These are phyloP conservation scores for Hormiphora californensis DNA, from an alignment of 37 sponge, comb jelly and placozoan species.

Conservation along the genomic window DNA sequence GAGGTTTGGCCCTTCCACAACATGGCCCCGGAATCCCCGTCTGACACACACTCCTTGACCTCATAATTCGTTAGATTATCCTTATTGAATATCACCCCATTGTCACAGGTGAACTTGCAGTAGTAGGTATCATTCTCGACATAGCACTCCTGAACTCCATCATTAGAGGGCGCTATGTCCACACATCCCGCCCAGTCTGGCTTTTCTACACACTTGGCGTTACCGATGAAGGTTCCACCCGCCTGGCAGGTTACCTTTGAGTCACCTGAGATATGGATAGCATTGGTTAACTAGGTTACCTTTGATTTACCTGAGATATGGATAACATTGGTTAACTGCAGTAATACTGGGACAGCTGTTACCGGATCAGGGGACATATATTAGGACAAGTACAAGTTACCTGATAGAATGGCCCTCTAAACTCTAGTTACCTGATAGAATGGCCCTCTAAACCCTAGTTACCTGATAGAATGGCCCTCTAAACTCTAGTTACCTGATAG, in stretches of 20 bases:
- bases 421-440: too few relatives aligned
- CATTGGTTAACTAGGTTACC: not conserved
- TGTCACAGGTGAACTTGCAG: constrained; percentile 1
- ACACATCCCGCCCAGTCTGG: not conserved
- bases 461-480: too few relatives aligned
- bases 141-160: not conserved
- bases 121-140: not conserved
- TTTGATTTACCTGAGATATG: not conserved
- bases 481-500: too few relatives aligned
- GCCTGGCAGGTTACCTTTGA: not conserved
- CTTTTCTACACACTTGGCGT: not conserved
- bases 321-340: too few relatives aligned
- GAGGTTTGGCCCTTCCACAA: not conserved
- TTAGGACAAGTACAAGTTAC: too few relatives aligned
- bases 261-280: not conserved
- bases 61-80: not conserved
- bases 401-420: too few relatives aligned
- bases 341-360: too few relatives aligned
- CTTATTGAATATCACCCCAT: not conserved
- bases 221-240: not conserved
- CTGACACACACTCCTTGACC: constrained; percentile 45
- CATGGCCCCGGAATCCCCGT: not conserved
- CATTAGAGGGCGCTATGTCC: not conserved
- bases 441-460: too few relatives aligned
- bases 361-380: too few relatives aligned